A percentile compares a stretch with the other conserved stretches of the same genome.
Conservation (phyloP, 2,113 vertebrate genomes). For the Odocoileus virginianus region DNA sequence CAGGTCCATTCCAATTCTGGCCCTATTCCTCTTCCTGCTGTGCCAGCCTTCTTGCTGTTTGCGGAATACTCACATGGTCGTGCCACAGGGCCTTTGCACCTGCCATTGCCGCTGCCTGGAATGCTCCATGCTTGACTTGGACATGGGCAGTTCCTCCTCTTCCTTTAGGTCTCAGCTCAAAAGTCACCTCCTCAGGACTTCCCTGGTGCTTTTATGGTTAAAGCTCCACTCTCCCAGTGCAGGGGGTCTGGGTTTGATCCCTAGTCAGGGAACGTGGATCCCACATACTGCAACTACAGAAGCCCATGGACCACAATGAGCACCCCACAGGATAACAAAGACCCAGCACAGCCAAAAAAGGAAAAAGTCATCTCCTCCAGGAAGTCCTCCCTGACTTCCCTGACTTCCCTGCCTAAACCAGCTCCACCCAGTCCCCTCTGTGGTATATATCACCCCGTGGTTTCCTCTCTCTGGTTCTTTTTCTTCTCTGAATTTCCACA, state of each 20-base stretch:
- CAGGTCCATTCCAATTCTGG: fast-evolving
- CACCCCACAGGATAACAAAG: background rate
- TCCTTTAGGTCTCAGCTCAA: background rate
- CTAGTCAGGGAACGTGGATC: background rate
- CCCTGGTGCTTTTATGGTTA: background rate
- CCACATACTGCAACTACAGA: background rate
- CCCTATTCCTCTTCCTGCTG: background rate
- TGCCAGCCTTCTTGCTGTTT: background rate
- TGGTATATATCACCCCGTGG: too few species aligned
- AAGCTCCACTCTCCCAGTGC: background rate
- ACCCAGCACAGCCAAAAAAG: background rate
- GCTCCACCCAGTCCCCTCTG: background rate
- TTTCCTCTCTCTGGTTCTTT: background rate
- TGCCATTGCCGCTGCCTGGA: background rate
- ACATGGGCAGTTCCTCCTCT: background rate
- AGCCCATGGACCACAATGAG: background rate
- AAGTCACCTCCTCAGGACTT: background rate
- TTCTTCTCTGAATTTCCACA: background rate
- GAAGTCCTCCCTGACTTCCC: background rate
- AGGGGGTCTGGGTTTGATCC: background rate
- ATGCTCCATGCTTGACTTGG: background rate
- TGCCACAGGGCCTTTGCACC: background rate
- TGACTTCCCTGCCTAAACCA: background rate
- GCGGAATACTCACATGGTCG: background rate
- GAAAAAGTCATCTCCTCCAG: background rate